Base-by-base conservation (phyloP, 2,797 vertebrate species). In the Pseudomugil gertrudae region DNA sequence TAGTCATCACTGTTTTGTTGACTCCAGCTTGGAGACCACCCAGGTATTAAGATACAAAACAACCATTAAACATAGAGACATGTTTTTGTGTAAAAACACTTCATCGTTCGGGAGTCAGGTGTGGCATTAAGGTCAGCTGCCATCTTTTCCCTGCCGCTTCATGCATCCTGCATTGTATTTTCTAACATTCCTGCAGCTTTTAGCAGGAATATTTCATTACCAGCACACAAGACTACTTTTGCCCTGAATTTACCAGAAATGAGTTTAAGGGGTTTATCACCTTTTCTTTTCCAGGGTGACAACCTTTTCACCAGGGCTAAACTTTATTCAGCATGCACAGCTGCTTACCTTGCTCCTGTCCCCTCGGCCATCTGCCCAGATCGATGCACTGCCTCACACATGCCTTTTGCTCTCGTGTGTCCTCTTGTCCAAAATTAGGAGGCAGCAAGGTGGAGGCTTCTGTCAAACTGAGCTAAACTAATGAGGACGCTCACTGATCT, bases 121-220 rank as follows among this genome's bases (percentile, higher is more conserved):
- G 67, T 69, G 67, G 74, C 74, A 73, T 75, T 73, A 85, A 72
- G 77, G 74, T 74, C 73, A 74, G 70, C 58, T 69, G 66, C 76
- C 86, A 87, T 89, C 85, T 90, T 86, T 84, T 86, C 59, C 74
- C 74, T 63, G 63, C n/a, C n/a, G n/a, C n/a, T n/a, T n/a, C n/a
- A n/a, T n/a, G n/a, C n/a, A n/a, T n/a, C n/a, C n/a, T n/a, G n/a
- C n/a, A n/a, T n/a, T n/a, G n/a, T n/a, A n/a, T n/a, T n/a, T n/a
- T n/a, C n/a, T n/a, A n/a, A n/a, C n/a, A n/a, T n/a, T n/a, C n/a
- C n/a, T n/a, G n/a, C n/a, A n/a, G n/a, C n/a, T 7, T 35, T 51
- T 51, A 36, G 35, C 47, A 14, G 19, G 21, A n/a, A 32, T 43
- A 68, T 17, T 63, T 36, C 43, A 27, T 7, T 56, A 32, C 1